Conservation (phyloP, 2,888 invertebrate genomes). For the Notodonta ziczac region DNA sequence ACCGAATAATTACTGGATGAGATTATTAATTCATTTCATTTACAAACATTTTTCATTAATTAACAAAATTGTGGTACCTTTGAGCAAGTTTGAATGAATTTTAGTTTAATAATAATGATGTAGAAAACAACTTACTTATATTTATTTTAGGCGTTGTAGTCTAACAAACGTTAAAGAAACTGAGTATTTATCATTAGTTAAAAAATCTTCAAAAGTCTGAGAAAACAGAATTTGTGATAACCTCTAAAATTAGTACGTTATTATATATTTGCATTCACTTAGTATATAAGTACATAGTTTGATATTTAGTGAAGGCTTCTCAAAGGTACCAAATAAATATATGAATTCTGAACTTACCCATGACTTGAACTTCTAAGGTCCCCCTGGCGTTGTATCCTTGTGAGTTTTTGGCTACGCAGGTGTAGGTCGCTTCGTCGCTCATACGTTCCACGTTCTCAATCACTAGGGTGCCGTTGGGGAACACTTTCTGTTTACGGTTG, state of each 20-base stretch:
- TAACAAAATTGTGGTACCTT: neutral
- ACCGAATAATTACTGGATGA: neutral
- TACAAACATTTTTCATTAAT: neutral
- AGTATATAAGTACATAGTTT: neutral
- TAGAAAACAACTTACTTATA: no score
- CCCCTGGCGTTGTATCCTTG: slow-evolving; percentile 95
- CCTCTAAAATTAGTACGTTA: no score
- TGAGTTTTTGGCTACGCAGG: slow-evolving; percentile 96
- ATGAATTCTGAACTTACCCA: slow-evolving; percentile 90
- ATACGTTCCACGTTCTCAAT: slow-evolving; percentile 96
- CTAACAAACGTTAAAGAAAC: no score
- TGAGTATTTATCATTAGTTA: no score
- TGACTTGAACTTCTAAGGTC: slow-evolving; percentile 96
- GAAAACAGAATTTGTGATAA: no score
- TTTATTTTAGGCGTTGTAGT: no score
- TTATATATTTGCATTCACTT: no score
- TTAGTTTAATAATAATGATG: no score
- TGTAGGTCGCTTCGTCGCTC: slow-evolving; percentile 97
- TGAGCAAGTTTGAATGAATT: neutral
- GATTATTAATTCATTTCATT: neutral
- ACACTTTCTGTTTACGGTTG: slow-evolving; percentile 97
- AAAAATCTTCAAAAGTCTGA: no score
- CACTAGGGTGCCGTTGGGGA: slow-evolving; percentile 96
- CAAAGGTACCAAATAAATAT: slow-evolving; percentile 23
- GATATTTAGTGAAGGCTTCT: slow-evolving; percentile 9